phyloP scores from a whole-genome alignment of 2,113 vertebrate genomes.

The Amphiprion ocellaris region DNA sequence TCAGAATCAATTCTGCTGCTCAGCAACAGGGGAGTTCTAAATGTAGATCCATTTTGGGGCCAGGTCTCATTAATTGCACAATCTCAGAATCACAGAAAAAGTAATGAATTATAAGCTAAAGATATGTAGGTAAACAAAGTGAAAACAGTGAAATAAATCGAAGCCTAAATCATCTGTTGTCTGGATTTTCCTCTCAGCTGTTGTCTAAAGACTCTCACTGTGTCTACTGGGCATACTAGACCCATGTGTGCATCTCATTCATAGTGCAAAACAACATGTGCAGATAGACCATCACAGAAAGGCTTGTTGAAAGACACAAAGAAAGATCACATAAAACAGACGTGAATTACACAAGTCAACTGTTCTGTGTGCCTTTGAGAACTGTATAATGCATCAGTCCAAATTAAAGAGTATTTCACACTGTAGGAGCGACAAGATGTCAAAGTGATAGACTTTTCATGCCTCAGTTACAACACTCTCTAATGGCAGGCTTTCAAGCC shows the following conservation, averaged over 20 bases:
- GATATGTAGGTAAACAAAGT: not conserved
- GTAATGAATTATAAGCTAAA: conserved; percentile 23
- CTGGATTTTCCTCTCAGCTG: conserved; percentile 6
- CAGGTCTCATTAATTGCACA: conserved; percentile 42
- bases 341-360: conserved; percentile 29
- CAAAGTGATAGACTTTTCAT: not conserved
- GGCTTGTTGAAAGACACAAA: conserved; percentile 42
- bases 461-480: not conserved
- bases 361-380: conserved; percentile 27
- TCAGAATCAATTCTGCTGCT: conserved; percentile 70
- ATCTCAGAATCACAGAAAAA: conserved; percentile 37
- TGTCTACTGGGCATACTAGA: conserved; percentile 25
- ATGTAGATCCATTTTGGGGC: conserved; percentile 57
- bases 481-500: not conserved
- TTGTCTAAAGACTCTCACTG: not conserved
- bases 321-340: conserved; percentile 33
- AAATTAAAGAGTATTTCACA: conserved; percentile 84
- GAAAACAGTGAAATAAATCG: conserved; percentile 15
- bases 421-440: conserved; percentile 76
- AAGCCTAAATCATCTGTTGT: conserved; percentile 7
- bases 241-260: conserved; percentile 28
- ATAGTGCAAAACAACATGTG: conserved; percentile 55
- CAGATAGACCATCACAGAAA: conserved; percentile 38
- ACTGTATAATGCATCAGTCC: conserved; percentile 49
- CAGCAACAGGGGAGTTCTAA: conserved; percentile 57